Percentiles rank a stretch among this genome's conserved stretches.
These are phyloP conservation scores for Oreonectes daqikongensis DNA, from an alignment of 2,797 vertebrate species.

Conservation along the genomic window DNA sequence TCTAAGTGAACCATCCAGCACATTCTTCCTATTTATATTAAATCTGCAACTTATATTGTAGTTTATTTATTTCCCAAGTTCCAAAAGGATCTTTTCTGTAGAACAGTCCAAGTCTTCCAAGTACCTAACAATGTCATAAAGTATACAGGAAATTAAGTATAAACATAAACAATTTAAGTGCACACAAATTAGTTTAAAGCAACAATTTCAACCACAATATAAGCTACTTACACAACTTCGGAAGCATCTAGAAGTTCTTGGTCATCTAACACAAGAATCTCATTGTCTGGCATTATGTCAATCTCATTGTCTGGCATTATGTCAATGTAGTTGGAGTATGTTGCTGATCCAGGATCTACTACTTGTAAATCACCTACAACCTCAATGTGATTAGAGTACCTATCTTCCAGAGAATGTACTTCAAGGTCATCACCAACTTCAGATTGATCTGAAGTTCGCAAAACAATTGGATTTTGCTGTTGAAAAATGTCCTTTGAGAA, in stretches of 20 bases:
- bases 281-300: constrained; percentile 15
- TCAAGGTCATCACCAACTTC: background rate
- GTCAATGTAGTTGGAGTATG: background rate
- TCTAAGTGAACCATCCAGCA: constrained; percentile 1
- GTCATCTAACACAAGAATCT: background rate
- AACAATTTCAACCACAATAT: background rate
- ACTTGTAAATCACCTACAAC: background rate
- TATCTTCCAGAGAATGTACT: background rate
- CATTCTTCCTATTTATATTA: background rate
- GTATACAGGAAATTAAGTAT: background rate
- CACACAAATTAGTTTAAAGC: background rate
- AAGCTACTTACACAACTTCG: background rate
- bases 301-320: constrained; percentile 17
- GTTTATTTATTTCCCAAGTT: background rate
- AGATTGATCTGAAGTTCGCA: background rate
- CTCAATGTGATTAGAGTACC: background rate
- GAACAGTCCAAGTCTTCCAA: background rate
- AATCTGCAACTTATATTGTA: background rate
- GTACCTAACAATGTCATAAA: background rate
- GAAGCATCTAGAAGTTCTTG: background rate
- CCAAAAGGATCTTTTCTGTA: constrained; percentile 2
- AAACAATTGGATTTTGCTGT: constrained; percentile 7
- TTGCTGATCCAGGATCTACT: background rate
- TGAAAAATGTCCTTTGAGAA: background rate
- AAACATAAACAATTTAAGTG: background rate